These are phyloP conservation scores for Sylvilagus bachmani DNA, from an alignment of 2,113 vertebrate genomes.

Conservation along the genomic window DNA sequence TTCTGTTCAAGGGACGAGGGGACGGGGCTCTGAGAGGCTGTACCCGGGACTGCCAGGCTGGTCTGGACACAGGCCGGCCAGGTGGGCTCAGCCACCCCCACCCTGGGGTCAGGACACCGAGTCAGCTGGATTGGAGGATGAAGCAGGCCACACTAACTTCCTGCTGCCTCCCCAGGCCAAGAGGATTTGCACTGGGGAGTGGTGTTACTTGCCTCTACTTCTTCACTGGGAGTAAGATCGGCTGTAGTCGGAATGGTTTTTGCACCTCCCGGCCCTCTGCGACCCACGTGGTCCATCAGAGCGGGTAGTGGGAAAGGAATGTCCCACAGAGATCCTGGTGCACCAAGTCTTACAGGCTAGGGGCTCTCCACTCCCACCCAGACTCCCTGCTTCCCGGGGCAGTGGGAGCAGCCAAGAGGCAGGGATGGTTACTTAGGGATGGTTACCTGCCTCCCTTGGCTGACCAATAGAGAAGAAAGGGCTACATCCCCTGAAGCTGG, in stretches of 20 bases:
- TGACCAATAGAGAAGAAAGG: neutral
- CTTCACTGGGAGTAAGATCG: neutral
- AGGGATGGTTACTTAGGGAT: neutral
- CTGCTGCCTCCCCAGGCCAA: neutral
- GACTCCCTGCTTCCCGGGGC: neutral
- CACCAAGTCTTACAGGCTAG: neutral
- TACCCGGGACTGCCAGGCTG: accelerated
- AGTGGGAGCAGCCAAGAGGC: neutral
- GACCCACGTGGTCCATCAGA: neutral
- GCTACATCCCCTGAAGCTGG: accelerated
- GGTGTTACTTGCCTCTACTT: neutral
- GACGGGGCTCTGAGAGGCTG: too few relatives aligned
- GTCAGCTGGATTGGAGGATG: neutral
- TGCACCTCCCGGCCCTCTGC: neutral
- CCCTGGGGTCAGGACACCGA: too few relatives aligned
- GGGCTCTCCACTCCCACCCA: neutral
- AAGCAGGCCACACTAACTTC: neutral
- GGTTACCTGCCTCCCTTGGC: neutral
- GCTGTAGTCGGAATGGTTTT: neutral
- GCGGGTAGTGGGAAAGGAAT: neutral
- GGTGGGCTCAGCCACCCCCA: neutral
- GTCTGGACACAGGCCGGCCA: neutral
- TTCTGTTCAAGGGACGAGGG: neutral
- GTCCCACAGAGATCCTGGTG: neutral
- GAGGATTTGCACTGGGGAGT: neutral